phyloP scores from a whole-genome alignment of 1,140 invertebrate species.

The Triops longicaudatus region DNA sequence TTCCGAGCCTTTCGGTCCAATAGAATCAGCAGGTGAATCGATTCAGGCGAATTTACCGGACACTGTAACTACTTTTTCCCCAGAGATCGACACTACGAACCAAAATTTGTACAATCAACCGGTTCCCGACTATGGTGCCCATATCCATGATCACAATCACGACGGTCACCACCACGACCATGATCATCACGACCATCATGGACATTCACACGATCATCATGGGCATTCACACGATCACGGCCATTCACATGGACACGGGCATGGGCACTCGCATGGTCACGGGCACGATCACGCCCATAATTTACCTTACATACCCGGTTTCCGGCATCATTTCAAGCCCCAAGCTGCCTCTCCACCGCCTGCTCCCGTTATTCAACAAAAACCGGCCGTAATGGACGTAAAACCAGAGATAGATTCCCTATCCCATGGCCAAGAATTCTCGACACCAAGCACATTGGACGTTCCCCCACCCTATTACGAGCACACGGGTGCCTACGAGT shows the following conservation, averaged over 20 bases:
- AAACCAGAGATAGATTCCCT: neutral
- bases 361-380: neutral
- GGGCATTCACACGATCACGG: slow-evolving; percentile 27
- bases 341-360: neutral
- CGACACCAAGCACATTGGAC: too few species aligned
- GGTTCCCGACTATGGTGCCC: slow-evolving; percentile 13
- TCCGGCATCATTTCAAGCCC: slow-evolving; percentile 24
- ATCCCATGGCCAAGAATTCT: neutral
- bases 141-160: slow-evolving; percentile 16
- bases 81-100: neutral
- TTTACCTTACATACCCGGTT: slow-evolving; percentile 25
- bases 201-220: slow-evolving; percentile 19
- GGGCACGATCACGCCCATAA: slow-evolving; percentile 14
- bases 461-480: too few species aligned
- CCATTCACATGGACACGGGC: slow-evolving; percentile 21
- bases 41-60: neutral
- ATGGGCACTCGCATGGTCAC: slow-evolving; percentile 24
- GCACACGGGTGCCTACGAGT: too few species aligned
- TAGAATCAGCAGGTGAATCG: neutral
- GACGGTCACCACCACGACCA: slow-evolving; percentile 13
- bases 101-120: slow-evolving; percentile 12
- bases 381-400: neutral
- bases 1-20: neutral
- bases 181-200: neutral
- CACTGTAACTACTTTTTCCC: neutral